Evolutionary conservation across 2,113 vertebrate genomes (phyloP).

Genomic region (Hippocampus zosterae): DNA sequence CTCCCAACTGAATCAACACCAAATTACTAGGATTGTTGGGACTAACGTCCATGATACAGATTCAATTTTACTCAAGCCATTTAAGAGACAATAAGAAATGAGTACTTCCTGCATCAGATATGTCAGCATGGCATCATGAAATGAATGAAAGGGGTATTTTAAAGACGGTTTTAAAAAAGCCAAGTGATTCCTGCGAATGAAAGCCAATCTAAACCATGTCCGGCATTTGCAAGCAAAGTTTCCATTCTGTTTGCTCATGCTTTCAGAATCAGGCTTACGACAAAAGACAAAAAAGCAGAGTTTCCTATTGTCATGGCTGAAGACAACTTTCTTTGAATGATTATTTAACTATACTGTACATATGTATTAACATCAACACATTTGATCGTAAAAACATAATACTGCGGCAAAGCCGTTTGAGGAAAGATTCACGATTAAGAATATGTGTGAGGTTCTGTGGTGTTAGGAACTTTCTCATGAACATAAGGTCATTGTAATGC

Average conservation of each 20-base stretch:
- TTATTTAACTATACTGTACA: background rate
- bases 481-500: background rate
- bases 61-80: background rate
- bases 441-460: background rate
- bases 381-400: background rate
- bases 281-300: slow-evolving; percentile 52
- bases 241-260: slow-evolving; percentile 45
- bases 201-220: slow-evolving; percentile 31
- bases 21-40: background rate
- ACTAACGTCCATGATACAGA: background rate
- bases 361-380: background rate
- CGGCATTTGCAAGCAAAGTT: slow-evolving; percentile 25
- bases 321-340: slow-evolving; percentile 8
- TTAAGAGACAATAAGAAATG: background rate
- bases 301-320: slow-evolving; percentile 50
- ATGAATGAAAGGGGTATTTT: background rate
- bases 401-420: background rate
- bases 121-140: slow-evolving; percentile 3
- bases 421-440: background rate
- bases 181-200: slow-evolving; percentile 12
- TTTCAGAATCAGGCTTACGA: slow-evolving; percentile 46
- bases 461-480: background rate
- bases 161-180: slow-evolving; percentile 6
- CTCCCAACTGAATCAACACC: background rate
- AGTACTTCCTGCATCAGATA: background rate